These are phyloP conservation scores for Heliangelus exortis DNA, from an alignment of 2,797 vertebrate genomes.

Conservation along the genomic window DNA sequence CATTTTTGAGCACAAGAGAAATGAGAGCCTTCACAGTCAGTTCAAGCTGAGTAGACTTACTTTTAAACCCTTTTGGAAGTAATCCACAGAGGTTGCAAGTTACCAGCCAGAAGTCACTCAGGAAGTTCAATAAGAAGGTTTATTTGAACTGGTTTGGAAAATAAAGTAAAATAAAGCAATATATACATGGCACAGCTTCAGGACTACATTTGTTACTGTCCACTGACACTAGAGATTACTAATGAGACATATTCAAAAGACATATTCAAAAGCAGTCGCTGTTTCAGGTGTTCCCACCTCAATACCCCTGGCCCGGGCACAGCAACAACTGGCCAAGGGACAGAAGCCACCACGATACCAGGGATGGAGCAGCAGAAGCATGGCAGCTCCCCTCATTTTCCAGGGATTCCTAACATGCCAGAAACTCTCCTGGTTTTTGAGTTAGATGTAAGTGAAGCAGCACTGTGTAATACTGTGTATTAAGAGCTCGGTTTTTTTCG, in stretches of 20 bases:
- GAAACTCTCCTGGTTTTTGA: too few relatives aligned
- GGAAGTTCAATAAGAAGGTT: neutral
- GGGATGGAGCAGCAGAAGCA: neutral
- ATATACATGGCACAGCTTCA: neutral
- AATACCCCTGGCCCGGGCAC: rapidly evolving
- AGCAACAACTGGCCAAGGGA: rapidly evolving
- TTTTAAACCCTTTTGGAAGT: neutral
- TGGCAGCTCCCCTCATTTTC: neutral
- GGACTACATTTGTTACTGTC: neutral
- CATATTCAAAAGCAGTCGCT: neutral
- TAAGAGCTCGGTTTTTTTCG: rapidly evolving
- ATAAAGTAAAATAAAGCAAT: neutral
- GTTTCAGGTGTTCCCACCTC: rapidly evolving
- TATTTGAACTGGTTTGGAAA: neutral
- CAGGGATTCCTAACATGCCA: rapidly evolving
- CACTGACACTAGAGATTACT: neutral
- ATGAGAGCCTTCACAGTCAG: neutral
- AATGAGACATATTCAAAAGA: rapidly evolving
- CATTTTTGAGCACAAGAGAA: neutral
- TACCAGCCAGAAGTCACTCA: neutral
- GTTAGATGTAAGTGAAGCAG: neutral
- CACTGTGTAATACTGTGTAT: rapidly evolving
- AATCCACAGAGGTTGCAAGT: neutral
- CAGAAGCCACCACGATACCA: rapidly evolving
- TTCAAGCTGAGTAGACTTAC: neutral